A percentile compares a stretch with the other conserved stretches of the same genome.
These are phyloP conservation scores for Spilosoma lubricipeda DNA, from an alignment of 2,888 invertebrate genomes.

Conservation along the genomic window DNA sequence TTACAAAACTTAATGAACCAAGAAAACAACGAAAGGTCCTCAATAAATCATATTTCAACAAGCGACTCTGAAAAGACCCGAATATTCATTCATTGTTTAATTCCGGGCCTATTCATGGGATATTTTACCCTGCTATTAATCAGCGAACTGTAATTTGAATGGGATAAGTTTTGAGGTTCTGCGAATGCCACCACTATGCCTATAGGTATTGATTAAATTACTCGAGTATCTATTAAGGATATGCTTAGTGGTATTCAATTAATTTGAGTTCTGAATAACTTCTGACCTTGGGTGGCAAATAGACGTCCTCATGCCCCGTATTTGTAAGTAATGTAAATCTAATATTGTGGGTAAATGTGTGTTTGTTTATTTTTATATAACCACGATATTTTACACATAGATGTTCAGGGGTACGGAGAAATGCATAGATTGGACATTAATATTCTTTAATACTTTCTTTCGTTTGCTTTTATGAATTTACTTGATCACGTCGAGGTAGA, in stretches of 20 bases:
- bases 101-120: slow-evolving; percentile 40
- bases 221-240: slow-evolving; percentile 19
- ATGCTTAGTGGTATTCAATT: background rate
- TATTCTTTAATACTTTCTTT: too few species aligned
- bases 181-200: slow-evolving; percentile 48
- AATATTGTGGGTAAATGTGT: background rate
- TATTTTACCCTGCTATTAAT: slow-evolving; percentile 60
- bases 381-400: too few species aligned
- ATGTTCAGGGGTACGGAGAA: too few species aligned
- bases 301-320: background rate
- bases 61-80: slow-evolving; percentile 32
- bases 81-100: slow-evolving; percentile 31
- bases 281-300: background rate
- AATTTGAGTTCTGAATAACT: background rate
- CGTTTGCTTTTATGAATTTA: too few species aligned
- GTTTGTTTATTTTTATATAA: background rate
- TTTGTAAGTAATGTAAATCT: background rate
- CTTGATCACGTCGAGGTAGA: too few species aligned
- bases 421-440: too few species aligned
- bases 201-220: slow-evolving; percentile 43
- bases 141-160: slow-evolving; percentile 60
- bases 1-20: slow-evolving; percentile 25
- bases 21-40: slow-evolving; percentile 19
- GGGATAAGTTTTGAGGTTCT: slow-evolving; percentile 56
- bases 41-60: slow-evolving; percentile 43